These are phyloP conservation scores for Gryllus longicercus DNA, from an alignment of 2,888 invertebrate genomes.

Conservation along the genomic window DNA sequence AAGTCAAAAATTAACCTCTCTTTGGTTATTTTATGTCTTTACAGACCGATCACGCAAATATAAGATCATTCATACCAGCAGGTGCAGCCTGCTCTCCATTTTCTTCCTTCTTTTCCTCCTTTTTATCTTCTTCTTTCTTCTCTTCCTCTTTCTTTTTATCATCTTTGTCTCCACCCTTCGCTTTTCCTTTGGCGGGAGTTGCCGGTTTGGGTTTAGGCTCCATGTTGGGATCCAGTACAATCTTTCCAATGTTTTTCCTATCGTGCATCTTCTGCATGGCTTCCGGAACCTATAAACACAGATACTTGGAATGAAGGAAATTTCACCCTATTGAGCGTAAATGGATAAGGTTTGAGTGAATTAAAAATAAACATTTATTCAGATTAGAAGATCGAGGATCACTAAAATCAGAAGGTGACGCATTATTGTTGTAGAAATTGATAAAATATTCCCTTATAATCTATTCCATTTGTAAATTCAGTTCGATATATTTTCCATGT, in stretches of 20 bases:
- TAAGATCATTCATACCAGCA: slow-evolving; percentile 22
- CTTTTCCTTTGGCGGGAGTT: slow-evolving; percentile 71
- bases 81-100: slow-evolving; percentile 28
- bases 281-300: slow-evolving; percentile 63
- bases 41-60: neutral
- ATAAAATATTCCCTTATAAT: too few relatives aligned
- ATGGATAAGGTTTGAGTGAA: too few relatives aligned
- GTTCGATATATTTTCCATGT: too few relatives aligned
- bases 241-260: slow-evolving; percentile 84
- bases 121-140: slow-evolving; percentile 65
- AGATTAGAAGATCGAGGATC: neutral
- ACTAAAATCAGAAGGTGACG: neutral
- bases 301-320: too few relatives aligned
- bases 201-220: slow-evolving; percentile 77
- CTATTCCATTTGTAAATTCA: too few relatives aligned
- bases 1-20: neutral
- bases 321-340: too few relatives aligned
- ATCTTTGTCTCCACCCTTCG: slow-evolving; percentile 52
- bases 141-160: slow-evolving; percentile 59
- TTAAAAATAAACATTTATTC: too few relatives aligned
- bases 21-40: neutral
- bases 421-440: neutral
- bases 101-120: slow-evolving; percentile 44
- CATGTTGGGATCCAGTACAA: slow-evolving; percentile 75
- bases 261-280: slow-evolving; percentile 93